Evolutionary conservation across 2,888 invertebrate species (phyloP), one percentile per base, ranked within the genome.

Genomic region (Busseola fusca): DNA sequence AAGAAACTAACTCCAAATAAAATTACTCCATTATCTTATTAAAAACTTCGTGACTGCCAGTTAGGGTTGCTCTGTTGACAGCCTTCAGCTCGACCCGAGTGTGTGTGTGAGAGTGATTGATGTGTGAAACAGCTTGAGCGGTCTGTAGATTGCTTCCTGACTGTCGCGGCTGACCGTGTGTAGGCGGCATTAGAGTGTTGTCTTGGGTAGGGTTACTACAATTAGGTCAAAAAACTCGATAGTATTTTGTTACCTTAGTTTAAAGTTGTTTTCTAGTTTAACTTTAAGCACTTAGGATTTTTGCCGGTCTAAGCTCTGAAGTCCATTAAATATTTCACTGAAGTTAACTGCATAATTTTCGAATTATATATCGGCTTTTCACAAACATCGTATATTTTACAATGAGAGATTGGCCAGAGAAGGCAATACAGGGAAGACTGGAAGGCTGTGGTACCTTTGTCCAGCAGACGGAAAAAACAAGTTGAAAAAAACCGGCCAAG

Each of bases 91-190:
- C 34, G 3, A 34, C 3, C 34, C 34, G 34, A 34, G 3, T 34
- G 18, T 6, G 30, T 37, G 66, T 80, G 82, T 34, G 18, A 9
- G 30, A 45, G 66, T 80, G 82, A 80, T 82, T 67, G 82, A 80
- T 74, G 79, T 60, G 21, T 34, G 60, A 42, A 59, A 78, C 74
- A 68, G 68, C 16, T 21, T 37, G 52, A 60, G 56, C 34, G 52
- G 27, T 54, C 65, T 74, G 80, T 73, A 66, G 56, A 73, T 74
- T 78, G 59, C 37, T 57, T 57, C 14, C 37, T 64, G 59, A 64
- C 69, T 54, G 45, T 30, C n/a, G 27, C 63, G 64, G 60, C 57
- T 52, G 66, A 52, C 64, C 30, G 48, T 57, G 48, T 78, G 64
- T 14, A 25, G 30, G 12, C 5, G 7, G 45, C 25, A 40, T 77